These are phyloP conservation scores for Synanthedon myopaeformis DNA, from an alignment of 2,888 invertebrate species.

Conservation along the genomic window DNA sequence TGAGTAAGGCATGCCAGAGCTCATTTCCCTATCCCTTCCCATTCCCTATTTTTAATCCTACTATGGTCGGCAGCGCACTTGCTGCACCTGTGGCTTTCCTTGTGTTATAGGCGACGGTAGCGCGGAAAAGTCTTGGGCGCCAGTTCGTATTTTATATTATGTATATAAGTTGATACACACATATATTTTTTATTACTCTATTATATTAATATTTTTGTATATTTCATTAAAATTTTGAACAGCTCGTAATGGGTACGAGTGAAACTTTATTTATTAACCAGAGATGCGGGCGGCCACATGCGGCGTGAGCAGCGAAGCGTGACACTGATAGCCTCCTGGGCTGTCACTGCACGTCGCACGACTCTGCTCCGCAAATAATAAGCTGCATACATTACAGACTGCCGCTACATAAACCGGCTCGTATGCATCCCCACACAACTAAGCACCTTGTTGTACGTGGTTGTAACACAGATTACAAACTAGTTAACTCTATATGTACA, in stretches of 20 bases:
- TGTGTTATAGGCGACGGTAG: no score
- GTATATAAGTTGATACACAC: no score
- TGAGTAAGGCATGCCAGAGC: no score
- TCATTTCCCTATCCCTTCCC: no score
- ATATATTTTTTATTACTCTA: no score
- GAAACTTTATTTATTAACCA: constrained; percentile 5
- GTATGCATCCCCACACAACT: neutral
- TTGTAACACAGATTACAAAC: neutral
- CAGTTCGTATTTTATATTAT: no score
- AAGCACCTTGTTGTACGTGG: neutral
- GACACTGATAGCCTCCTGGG: constrained; percentile 31
- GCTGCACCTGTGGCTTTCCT: no score
- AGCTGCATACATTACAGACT: constrained; percentile 7
- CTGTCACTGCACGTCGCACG: constrained; percentile 12
- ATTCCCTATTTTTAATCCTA: no score
- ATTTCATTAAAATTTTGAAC: neutral
- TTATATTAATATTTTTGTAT: no score
- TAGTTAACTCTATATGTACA: no score
- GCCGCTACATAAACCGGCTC: constrained; percentile 1
- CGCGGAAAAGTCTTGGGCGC: no score
- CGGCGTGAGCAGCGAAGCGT: constrained; percentile 30
- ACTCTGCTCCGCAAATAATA: constrained; percentile 6
- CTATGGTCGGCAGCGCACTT: no score
- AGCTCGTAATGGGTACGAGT: constrained; percentile 3
- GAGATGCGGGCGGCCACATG: constrained; percentile 2